Evolutionary conservation across 2,113 vertebrate genomes (phyloP).

Genomic region (Phrynosoma platyrhinos): DNA sequence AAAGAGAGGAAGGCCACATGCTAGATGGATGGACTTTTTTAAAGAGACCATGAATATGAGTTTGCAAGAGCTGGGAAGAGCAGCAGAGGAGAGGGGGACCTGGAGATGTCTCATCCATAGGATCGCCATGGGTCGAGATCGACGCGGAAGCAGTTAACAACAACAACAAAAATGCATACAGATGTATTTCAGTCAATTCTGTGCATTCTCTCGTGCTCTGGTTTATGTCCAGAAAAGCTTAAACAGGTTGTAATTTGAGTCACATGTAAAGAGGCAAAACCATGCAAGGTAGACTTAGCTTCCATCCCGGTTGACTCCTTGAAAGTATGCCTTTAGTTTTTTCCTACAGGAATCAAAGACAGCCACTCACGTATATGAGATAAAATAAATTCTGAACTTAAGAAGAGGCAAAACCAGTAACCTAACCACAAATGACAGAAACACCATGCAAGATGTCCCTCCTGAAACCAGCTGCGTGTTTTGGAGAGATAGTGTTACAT

Average conservation of each 20-base stretch:
- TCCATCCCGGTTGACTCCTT: not conserved
- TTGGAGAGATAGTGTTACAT: not conserved
- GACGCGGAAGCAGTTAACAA: no score
- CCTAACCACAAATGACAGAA: not conserved
- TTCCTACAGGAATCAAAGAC: not conserved
- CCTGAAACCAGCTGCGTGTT: not conserved
- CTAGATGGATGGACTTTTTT: no score
- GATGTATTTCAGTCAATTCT: not conserved
- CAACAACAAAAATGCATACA: not conserved
- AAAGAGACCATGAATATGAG: no score
- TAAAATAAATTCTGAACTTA: not conserved
- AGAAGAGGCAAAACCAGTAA: not conserved
- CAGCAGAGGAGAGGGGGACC: no score
- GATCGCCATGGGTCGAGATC: no score
- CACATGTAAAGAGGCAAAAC: not conserved
- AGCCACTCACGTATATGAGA: not conserved
- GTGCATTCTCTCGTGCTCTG: not conserved
- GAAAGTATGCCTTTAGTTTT: not conserved
- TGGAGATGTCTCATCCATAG: no score
- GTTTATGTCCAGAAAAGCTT: not conserved
- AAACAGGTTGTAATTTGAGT: not conserved
- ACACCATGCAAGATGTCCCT: not conserved
- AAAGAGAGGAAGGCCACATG: no score
- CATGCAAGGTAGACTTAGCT: not conserved
- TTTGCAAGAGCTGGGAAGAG: no score